phyloP scores from a whole-genome alignment of 2,888 invertebrate species.

The Barypeithes pellucidus region DNA sequence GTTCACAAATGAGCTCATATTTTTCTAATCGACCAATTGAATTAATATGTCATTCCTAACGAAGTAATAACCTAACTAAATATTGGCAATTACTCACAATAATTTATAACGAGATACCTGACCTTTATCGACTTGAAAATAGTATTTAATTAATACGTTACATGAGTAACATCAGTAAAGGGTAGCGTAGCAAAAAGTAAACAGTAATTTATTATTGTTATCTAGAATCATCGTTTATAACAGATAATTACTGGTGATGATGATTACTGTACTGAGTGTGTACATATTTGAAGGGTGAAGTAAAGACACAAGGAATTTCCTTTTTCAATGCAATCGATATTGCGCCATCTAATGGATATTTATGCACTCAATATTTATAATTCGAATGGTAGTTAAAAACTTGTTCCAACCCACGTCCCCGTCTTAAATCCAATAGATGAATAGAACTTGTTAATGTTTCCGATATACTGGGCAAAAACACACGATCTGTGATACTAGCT shows the following conservation, averaged over 20 bases:
- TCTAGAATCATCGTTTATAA: constrained; percentile 6
- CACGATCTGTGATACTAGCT: no score
- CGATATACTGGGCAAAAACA: no score
- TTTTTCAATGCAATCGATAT: no score
- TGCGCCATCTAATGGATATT: no score
- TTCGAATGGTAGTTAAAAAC: no score
- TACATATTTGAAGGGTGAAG: background rate
- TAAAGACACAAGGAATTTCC: no score
- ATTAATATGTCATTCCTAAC: constrained; percentile 13
- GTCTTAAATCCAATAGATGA: no score
- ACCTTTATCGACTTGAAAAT: constrained; percentile 18
- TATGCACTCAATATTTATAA: no score
- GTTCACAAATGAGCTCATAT: constrained; percentile 3
- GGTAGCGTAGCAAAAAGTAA: constrained; percentile 1
- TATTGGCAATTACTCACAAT: constrained; percentile 12
- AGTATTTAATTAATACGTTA: constrained; percentile 10
- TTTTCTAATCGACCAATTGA: constrained; percentile 15
- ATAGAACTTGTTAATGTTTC: no score
- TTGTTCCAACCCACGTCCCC: no score
- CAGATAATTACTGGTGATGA: background rate
- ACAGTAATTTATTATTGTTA: constrained; percentile 19
- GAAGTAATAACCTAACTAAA: constrained; percentile 10
- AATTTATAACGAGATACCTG: constrained; percentile 8
- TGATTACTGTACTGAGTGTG: background rate
- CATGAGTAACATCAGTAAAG: constrained; percentile 5